phyloP scores from a whole-genome alignment of 92 coral and sea anemone species.

The Zoanthus gigantus region DNA sequence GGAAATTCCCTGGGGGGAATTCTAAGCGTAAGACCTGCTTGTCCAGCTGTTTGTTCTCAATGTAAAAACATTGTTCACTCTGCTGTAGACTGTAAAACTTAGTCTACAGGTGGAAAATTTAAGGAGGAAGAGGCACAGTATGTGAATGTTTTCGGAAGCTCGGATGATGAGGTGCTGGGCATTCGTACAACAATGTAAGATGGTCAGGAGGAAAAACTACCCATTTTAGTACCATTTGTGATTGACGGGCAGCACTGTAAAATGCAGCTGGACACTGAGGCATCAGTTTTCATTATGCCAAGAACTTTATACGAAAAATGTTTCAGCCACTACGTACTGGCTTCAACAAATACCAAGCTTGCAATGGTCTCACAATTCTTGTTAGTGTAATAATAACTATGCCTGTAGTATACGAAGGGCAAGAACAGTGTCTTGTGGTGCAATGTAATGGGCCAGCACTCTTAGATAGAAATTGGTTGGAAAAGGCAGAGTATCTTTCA shows the following conservation, averaged over 20 bases:
- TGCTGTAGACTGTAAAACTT: constrained; percentile 37
- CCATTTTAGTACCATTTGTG: constrained; percentile 42
- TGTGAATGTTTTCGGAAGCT: constrained; percentile 31
- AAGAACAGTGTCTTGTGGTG: constrained; percentile 29
- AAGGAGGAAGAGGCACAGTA: background rate
- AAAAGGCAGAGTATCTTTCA: constrained; percentile 44
- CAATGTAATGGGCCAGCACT: constrained; percentile 48
- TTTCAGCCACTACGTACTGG: constrained; percentile 32
- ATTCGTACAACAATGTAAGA: constrained; percentile 1
- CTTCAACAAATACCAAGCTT: constrained; percentile 51
- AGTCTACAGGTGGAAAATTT: background rate
- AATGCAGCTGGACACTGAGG: constrained; percentile 56
- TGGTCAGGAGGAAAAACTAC: constrained; percentile 22
- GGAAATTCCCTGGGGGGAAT: too few species aligned
- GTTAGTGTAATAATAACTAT: constrained; percentile 48
- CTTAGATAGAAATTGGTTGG: constrained; percentile 55
- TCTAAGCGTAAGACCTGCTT: constrained; percentile 19
- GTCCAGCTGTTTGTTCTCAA: constrained; percentile 22
- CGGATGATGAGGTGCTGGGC: constrained; percentile 53
- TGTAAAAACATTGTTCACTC: constrained; percentile 43
- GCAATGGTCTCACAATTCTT: constrained; percentile 44
- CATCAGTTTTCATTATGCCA: constrained; percentile 58
- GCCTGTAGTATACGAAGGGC: constrained; percentile 47
- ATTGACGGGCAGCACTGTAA: constrained; percentile 35
- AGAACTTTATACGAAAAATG: constrained; percentile 36